These are phyloP conservation scores for Orchestia grillus DNA, from an alignment of 1,140 invertebrate genomes.

Conservation along the genomic window DNA sequence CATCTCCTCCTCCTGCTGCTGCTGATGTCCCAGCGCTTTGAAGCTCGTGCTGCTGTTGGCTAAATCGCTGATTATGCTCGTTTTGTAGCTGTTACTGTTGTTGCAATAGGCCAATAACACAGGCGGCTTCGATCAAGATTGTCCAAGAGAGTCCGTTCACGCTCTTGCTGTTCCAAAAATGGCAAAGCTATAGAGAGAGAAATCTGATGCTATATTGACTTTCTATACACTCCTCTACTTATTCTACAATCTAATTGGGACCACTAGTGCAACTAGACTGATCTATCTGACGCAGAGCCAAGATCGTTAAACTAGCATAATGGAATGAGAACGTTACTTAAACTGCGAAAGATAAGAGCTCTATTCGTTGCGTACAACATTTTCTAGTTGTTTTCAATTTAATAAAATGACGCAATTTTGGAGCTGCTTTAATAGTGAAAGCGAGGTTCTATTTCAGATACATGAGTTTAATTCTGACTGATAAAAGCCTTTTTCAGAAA, in stretches of 20 bases:
- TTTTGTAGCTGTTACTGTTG: not conserved
- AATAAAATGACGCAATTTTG: not conserved
- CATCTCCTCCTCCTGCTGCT: not conserved
- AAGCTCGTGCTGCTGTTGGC: not conserved
- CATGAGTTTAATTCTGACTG: not conserved
- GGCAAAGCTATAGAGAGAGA: not conserved
- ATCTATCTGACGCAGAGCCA: not conserved
- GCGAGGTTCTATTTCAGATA: not conserved
- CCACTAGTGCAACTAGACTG: not conserved
- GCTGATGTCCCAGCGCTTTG: no score
- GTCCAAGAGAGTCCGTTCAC: not conserved
- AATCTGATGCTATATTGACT: no score
- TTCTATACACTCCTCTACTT: not conserved
- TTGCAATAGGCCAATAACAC: no score
- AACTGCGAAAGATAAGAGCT: not conserved
- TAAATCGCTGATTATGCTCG: not conserved
- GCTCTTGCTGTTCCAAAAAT: not conserved
- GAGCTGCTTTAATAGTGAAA: not conserved
- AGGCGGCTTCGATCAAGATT: no score
- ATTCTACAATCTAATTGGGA: not conserved
- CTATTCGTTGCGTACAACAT: not conserved
- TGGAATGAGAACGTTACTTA: not conserved
- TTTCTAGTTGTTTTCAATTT: not conserved
- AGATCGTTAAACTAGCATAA: not conserved
- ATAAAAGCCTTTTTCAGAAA: not conserved